Evolutionary conservation across 35 echinoderm and acorn worm genomes (phyloP).

Genomic region (Patiria miniata): DNA sequence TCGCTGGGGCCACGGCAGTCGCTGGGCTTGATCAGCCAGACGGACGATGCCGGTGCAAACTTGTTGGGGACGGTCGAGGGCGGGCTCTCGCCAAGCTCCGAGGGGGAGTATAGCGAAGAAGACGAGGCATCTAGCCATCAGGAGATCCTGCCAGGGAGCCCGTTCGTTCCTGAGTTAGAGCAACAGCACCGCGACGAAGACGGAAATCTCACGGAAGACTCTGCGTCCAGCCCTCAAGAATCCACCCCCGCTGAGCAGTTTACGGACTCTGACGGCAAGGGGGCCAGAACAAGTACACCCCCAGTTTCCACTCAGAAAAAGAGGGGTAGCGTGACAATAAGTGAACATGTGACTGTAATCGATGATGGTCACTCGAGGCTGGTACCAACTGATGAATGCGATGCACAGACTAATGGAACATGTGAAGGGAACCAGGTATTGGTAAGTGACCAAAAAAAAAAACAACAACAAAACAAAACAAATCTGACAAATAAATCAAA

Average conservation of each 20-base stretch:
- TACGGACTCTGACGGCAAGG: neutral
- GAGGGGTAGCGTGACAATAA: constrained; percentile 84
- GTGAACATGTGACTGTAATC: constrained; percentile 83
- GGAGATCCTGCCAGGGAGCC: neutral
- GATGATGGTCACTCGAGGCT: constrained; percentile 54
- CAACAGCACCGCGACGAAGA: neutral
- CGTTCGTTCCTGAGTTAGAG: neutral
- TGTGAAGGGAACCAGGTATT: constrained; percentile 38
- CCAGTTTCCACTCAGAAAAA: constrained; percentile 39
- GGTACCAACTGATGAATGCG: constrained; percentile 38
- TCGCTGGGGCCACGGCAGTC: constrained; percentile 38
- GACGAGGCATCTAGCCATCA: neutral
- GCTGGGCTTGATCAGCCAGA: constrained; percentile 4
- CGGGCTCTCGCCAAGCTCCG: neutral
- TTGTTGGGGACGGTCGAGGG: neutral
- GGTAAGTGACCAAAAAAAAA: neutral
- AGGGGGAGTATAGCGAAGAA: constrained; percentile 27
- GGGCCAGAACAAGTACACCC: neutral
- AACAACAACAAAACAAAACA: too few species aligned
- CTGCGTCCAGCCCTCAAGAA: constrained; percentile 10
- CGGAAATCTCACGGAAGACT: constrained; percentile 22
- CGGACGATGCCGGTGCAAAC: neutral
- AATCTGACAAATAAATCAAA: too few species aligned
- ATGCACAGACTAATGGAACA: constrained; percentile 10
- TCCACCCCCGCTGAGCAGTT: neutral